Base-by-base conservation (phyloP, 2,888 invertebrate species). In the Cephus pulcher region DNA sequence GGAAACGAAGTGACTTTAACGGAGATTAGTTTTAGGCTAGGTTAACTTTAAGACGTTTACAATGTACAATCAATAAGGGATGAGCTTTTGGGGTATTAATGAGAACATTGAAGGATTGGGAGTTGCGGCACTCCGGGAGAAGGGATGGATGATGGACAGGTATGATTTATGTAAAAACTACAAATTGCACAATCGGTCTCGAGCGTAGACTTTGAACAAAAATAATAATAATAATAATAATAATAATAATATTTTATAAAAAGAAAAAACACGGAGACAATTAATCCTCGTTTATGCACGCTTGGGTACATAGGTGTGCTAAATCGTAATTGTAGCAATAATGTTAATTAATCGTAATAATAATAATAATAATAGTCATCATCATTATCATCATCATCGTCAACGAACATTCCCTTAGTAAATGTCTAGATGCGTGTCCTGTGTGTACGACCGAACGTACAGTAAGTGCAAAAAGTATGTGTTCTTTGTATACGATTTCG, bases 121-220 rank as follows among this genome's bases (percentile, higher is more conserved):
- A 56, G 56, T 23, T 56, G 56, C 56, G 56, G 56, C 23, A 56
- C 56, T 40, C 15, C 23, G 40, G 40, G 23, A 15, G 9, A 23
- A 23, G 23, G 23, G 23, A 23, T 9, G 23, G 4, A 23, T 2
- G 56, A 56, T 56, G 56, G 23, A 56, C 23, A 56, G 23, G 56
- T 34, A 34, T 33, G 71, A 32, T 12, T 71, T n/a, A 71, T 35
- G 75, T 75, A 74, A 75, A 73, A 76, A 79, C 86, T 88, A 88
- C 83, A 82, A 86, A 88, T 87, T 88, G 86, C 87, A 88, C 87
- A 87, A 86, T 87, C 86, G 86, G 86, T 88, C 86, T 87, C 86
- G 83, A 87, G 84, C 84, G 85, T 85, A 81, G 82, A 85, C 84
- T 87, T 82, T 71, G 33, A 71, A 56, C 56, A 56, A 56, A 33